A percentile compares a stretch with the other conserved stretches of the same genome.
phyloP scores from a whole-genome alignment of 2,888 invertebrate species.

The Phrixothrix hirtus region DNA sequence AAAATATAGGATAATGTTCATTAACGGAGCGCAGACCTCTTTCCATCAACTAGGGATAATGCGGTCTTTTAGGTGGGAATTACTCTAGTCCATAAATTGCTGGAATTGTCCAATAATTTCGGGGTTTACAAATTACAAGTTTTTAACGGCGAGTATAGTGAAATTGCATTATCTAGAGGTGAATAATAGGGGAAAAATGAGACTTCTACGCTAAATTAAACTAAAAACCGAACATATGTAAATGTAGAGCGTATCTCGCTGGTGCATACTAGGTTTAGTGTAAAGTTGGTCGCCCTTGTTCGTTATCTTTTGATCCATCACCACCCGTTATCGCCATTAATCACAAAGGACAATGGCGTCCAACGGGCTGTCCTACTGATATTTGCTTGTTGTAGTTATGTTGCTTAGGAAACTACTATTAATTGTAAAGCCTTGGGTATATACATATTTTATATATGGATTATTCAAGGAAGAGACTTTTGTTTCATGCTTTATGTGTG shows the following conservation, averaged over 20 bases:
- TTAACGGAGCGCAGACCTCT: constrained; percentile 19
- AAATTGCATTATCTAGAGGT: constrained; percentile 31
- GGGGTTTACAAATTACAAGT: constrained; percentile 22
- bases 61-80: constrained; percentile 15
- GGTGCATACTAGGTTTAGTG: constrained; percentile 31
- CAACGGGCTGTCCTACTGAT: constrained; percentile 36
- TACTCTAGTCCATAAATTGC: constrained; percentile 16
- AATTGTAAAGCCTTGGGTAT: constrained; percentile 17
- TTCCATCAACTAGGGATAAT: constrained; percentile 15
- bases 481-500: no score
- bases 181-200: constrained; percentile 38
- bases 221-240: constrained; percentile 42
- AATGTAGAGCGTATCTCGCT: constrained; percentile 34
- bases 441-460: constrained; percentile 1
- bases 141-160: constrained; percentile 15
- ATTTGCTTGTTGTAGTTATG: constrained; percentile 34
- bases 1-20: constrained; percentile 32
- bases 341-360: constrained; percentile 37
- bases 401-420: constrained; percentile 28
- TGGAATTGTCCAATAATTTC: constrained; percentile 24
- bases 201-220: constrained; percentile 38
- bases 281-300: constrained; percentile 31
- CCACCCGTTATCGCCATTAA: constrained; percentile 40
- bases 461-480: not conserved
- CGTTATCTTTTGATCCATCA: constrained; percentile 40